A percentile compares a stretch with the other conserved stretches of the same genome.
Evolutionary conservation across 2,113 vertebrate species (phyloP).

Genomic region (Mobula birostris): DNA sequence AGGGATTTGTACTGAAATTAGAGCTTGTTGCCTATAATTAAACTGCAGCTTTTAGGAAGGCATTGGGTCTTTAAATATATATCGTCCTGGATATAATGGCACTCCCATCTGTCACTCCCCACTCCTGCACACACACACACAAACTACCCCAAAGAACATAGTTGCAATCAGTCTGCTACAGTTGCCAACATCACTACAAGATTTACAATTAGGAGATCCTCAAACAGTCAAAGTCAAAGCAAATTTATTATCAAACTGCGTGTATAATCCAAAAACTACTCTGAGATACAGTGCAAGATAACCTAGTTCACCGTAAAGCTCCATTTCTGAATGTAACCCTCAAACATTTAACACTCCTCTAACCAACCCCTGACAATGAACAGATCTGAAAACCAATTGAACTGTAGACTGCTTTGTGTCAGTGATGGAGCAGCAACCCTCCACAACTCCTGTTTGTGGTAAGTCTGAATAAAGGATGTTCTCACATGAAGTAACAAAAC

Average conservation of each 20-base stretch:
- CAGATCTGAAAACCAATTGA: background rate
- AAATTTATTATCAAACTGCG: no score
- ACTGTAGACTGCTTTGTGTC: background rate
- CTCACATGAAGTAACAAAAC: background rate
- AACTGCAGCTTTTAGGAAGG: no score
- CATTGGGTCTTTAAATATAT: no score
- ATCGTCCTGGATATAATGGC: no score
- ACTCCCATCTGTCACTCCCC: no score
- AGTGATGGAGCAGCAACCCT: background rate
- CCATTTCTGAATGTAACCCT: background rate
- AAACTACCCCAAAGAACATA: background rate
- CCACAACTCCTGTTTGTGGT: background rate
- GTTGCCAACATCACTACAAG: background rate
- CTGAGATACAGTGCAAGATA: no score
- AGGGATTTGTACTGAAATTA: no score
- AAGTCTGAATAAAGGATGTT: background rate
- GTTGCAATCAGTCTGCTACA: background rate
- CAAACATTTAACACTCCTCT: background rate
- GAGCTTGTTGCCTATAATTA: no score
- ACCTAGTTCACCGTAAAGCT: background rate
- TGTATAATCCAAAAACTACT: no score
- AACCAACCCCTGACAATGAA: background rate
- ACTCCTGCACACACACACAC: no score
- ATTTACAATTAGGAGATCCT: background rate
- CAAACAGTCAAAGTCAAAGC: background rate